Conservation (phyloP, 2,797 vertebrate species). For the Hoplostethus atlanticus region DNA sequence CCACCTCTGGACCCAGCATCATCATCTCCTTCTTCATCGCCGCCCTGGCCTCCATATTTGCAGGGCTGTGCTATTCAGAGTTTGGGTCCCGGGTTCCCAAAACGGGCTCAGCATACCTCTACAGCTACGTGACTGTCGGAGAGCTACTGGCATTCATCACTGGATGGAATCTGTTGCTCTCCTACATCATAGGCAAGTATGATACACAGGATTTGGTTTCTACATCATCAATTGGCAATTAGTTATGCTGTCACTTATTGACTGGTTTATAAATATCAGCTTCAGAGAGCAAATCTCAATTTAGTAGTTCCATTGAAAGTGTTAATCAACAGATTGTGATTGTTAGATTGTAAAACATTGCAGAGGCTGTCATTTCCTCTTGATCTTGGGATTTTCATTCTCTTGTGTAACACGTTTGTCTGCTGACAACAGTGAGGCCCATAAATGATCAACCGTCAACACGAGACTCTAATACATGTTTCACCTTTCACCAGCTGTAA, state of each 20-base stretch:
- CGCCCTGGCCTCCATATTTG: slow-evolving; percentile 87
- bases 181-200: slow-evolving; percentile 87
- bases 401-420: slow-evolving; percentile 33
- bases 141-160: slow-evolving; percentile 91
- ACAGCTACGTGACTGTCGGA: slow-evolving; percentile 91
- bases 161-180: slow-evolving; percentile 92
- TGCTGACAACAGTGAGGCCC: background rate
- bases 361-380: no score
- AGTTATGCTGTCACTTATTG: background rate
- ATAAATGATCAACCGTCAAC: slow-evolving; percentile 72
- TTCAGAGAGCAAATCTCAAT: background rate
- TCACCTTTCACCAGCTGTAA: slow-evolving; percentile 51
- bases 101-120: slow-evolving; percentile 91
- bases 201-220: background rate
- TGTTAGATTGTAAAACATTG: no score
- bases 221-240: background rate
- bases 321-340: no score
- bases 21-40: slow-evolving; percentile 91
- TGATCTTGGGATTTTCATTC: background rate
- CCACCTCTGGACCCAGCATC: slow-evolving; percentile 87
- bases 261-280: background rate
- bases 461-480: slow-evolving; percentile 3
- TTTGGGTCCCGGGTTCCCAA: slow-evolving; percentile 89
- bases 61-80: slow-evolving; percentile 90
- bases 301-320: no score